Evolutionary conservation across 2,888 invertebrate genomes (phyloP), one percentile per base, ranked within the genome.

Genomic region (Zygothrica quintamaculata): DNA sequence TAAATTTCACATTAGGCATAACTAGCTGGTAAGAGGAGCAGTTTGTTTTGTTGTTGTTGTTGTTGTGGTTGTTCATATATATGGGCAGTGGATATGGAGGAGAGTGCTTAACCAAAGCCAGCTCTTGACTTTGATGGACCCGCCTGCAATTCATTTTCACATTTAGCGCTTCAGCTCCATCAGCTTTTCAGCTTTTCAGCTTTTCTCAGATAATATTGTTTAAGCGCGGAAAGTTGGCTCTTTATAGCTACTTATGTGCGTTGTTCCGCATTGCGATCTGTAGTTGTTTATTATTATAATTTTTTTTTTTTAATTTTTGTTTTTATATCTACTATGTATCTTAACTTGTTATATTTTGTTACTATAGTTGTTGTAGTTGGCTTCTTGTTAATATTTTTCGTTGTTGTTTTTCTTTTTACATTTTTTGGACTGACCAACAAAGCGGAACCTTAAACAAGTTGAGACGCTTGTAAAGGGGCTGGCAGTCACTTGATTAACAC

Each of bases 1-100:
- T 74, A 84, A 88, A 74, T 86, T 88, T 86, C 77, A 86, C 84
- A 86, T 84, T 86, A 84, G 74, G 56, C 67, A 76, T 50, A 56
- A 42, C 47, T 55, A 51, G 46, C 57, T 60, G 56, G 39, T 33
- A 51, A 57, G 53, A 9, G 29, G 29, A 29, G 25, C 13, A 26
- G 13, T 12, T n/a, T 6, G 13, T 13, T 12, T 9, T 36, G 36
- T 12, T n/a, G n/a, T n/a, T n/a, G n/a, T n/a, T n/a, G n/a, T n/a
- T n/a, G n/a, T n/a, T n/a, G n/a, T n/a, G n/a, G n/a, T n/a, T n/a
- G n/a, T n/a, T n/a, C n/a, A n/a, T n/a, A n/a, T n/a, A 3, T 9
- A 36, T 16, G 26, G 33, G 6, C 8, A 52, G 7, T 12, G n/a
- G 8, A n/a, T 26, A 18, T 12, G 3, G 13, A 1, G n/a, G 5